Base-by-base conservation (phyloP, 1,140 invertebrate genomes). In the Helicorthomorpha holstii region DNA sequence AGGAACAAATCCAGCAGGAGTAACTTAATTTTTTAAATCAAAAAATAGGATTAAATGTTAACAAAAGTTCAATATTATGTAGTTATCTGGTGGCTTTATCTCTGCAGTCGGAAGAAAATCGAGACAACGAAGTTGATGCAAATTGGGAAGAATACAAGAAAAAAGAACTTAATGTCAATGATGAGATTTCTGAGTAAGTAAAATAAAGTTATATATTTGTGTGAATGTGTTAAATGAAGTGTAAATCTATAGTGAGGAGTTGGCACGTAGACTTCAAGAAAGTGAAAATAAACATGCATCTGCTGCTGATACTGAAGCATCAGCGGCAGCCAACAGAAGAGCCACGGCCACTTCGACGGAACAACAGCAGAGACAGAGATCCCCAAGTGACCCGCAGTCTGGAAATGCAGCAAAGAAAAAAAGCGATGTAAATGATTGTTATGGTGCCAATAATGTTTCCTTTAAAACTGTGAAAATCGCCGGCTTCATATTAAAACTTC, bases 1-100 rank as follows among this genome's bases (percentile, higher is more conserved):
- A 72, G 27, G 67, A 73, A 55, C 74, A 75, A 56, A 69, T 74
- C 27, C 70, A 73, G 56, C 71, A 73, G 54, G 73, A 75, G 72
- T 75, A 63, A 66, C 66, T 63, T n/a, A 1, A 3, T 47, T 14
- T 27, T 23, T 27, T 52, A 29, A 7, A 41, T 25, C 24, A 34
- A 51, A 14, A 1, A 16, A 16, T 10, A 7, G 14, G 21, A 12
- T 41, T 50, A 4, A 14, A 19, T 41, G 19, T 50, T 21, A 34
- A 19, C 27, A n/a, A 26, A 22, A 50, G 14, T 34, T 1, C 43
- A 41, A 25, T 50, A 3, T 19, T 51, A 19, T 26, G 19, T 51
- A 71, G 70, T 59, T 72, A 69, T 60, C 59, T 72, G 56, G 65
- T 73, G 50, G 71, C 70, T 1, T 58, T 72, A 54, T 69, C 64